These are phyloP conservation scores for Heteractis magnifica DNA, from an alignment of 92 coral and sea anemone species.

Conservation along the genomic window DNA sequence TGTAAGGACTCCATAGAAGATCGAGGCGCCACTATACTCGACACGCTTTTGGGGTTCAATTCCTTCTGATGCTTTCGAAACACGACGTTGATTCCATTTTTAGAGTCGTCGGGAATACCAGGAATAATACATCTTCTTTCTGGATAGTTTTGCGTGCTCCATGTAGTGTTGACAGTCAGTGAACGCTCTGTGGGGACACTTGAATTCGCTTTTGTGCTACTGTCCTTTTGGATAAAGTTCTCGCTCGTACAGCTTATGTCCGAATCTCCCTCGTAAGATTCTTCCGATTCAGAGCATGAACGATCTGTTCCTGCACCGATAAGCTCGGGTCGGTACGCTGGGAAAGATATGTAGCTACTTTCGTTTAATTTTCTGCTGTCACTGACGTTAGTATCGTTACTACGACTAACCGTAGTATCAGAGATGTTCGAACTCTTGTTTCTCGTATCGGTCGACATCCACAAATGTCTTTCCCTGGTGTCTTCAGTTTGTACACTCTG, in stretches of 20 bases:
- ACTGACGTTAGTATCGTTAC: neutral
- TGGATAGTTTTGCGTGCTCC: neutral
- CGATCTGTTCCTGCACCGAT: constrained; percentile 24
- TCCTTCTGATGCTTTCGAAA: constrained; percentile 63
- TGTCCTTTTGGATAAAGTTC: constrained; percentile 29
- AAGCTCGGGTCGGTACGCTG: constrained; percentile 89
- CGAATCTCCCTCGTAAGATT: constrained; percentile 46
- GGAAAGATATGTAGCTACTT: constrained; percentile 90
- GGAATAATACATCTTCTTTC: constrained; percentile 55
- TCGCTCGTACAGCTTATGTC: constrained; percentile 22
- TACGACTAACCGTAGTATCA: neutral
- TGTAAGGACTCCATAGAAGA: constrained; percentile 10
- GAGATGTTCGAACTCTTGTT: neutral
- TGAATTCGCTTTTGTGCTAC: constrained; percentile 26
- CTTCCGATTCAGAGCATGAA: constrained; percentile 41
- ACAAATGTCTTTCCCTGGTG: constrained; percentile 11
- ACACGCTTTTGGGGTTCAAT: neutral
- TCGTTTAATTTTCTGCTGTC: constrained; percentile 19
- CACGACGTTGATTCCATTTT: constrained; percentile 73
- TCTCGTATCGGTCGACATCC: constrained; percentile 10
- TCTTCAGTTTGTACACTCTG: neutral
- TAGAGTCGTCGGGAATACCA: constrained; percentile 63
- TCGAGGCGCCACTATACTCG: constrained; percentile 9
- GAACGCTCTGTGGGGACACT: constrained; percentile 32
- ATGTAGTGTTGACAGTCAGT: constrained; percentile 24